Conservation (phyloP, 2,888 invertebrate species). For the Pomacea canaliculata region DNA sequence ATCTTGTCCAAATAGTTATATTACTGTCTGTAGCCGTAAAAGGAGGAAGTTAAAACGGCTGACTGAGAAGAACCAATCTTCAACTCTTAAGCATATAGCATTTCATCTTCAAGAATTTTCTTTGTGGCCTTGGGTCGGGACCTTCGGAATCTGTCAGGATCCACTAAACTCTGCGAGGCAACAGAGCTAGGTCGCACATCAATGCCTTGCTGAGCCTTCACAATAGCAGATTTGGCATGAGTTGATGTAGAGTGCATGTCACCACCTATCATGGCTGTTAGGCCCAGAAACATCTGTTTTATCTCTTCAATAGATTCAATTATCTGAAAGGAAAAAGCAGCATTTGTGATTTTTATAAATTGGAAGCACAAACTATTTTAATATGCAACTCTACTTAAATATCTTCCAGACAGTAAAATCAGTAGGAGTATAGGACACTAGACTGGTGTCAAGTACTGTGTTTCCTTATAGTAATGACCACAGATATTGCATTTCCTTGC, state of each 20-base stretch:
- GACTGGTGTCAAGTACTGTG: no score
- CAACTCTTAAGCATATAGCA: constrained; percentile 26
- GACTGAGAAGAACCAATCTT: no score
- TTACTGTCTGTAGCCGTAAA: no score
- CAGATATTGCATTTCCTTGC: no score
- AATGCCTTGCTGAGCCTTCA: constrained; percentile 35
- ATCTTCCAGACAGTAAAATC: neutral
- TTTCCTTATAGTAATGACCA: no score
- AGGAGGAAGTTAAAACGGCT: no score
- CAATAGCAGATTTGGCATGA: constrained; percentile 36
- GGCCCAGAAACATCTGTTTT: constrained; percentile 47
- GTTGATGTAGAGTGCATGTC: constrained; percentile 52
- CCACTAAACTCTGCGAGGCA: constrained; percentile 46
- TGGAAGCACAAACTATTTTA: neutral
- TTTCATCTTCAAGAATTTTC: constrained; percentile 40
- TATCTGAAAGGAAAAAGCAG: constrained; percentile 41
- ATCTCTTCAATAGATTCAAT: constrained; percentile 53
- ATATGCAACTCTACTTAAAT: neutral
- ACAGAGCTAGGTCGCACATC: constrained; percentile 46
- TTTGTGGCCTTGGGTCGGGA: constrained; percentile 31
- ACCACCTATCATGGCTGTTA: constrained; percentile 51
- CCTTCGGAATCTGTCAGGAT: constrained; percentile 45
- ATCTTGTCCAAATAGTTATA: no score
- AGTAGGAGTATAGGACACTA: neutral
- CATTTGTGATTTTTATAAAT: neutral